Evolutionary conservation across 2,797 vertebrate species (phyloP).

Genomic region (Emydoidea blandingii): DNA sequence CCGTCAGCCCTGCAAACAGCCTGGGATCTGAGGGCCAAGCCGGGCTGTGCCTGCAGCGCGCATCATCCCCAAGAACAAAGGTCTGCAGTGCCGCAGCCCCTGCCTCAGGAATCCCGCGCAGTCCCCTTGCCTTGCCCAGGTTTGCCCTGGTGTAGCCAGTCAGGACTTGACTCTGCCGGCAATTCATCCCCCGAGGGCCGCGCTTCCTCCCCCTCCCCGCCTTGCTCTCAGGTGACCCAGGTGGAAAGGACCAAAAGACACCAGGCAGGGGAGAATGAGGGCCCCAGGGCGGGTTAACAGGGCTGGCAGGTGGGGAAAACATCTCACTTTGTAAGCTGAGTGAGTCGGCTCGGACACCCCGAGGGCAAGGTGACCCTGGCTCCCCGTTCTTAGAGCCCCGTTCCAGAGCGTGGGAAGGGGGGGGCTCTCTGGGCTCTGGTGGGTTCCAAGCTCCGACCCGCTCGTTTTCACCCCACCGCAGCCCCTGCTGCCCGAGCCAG

Average conservation of each 20-base stretch:
- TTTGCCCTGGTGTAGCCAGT: too few species aligned
- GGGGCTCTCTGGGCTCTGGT: accelerated
- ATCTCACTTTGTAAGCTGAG: too few species aligned
- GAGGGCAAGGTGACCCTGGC: too few species aligned
- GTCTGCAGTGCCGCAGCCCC: too few species aligned
- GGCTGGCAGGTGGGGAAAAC: not conserved
- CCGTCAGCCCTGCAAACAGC: too few species aligned
- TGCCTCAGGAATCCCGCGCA: too few species aligned
- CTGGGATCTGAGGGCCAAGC: not conserved
- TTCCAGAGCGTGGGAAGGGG: accelerated
- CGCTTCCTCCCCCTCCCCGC: not conserved
- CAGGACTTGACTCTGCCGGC: too few species aligned
- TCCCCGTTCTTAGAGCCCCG: not conserved
- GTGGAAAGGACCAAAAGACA: not conserved
- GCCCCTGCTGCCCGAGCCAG: not conserved
- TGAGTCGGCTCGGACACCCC: not conserved
- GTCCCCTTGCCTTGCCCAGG: too few species aligned
- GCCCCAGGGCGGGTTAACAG: not conserved
- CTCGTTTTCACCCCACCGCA: accelerated
- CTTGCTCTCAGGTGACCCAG: not conserved
- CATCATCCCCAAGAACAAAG: too few species aligned
- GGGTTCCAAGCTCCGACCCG: not conserved
- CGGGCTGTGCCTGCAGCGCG: too few species aligned
- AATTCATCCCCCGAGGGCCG: accelerated
- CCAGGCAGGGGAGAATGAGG: not conserved